Percentiles rank a stretch among this genome's conserved stretches.
Conservation (phyloP, 2,797 vertebrate species). For the Eidolon dupreanum region DNA sequence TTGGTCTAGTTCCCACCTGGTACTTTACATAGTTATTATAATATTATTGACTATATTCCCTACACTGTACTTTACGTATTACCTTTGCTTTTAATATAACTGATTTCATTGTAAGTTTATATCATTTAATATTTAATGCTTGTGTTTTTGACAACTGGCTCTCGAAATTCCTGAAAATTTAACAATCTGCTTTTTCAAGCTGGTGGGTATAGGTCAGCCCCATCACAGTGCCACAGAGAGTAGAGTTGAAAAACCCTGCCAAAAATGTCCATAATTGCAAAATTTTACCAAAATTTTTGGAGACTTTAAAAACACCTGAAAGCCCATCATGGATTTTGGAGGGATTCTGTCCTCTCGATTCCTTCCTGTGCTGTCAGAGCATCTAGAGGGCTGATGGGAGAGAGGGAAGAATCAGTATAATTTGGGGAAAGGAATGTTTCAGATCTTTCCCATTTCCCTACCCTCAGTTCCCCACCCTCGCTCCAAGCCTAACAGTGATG, state of each 20-base stretch:
- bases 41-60: too few species aligned
- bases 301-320: not conserved
- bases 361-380: not conserved
- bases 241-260: not conserved
- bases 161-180: not conserved
- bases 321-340: not conserved
- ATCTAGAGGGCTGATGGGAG: not conserved
- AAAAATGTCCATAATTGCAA: not conserved
- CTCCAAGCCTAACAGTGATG: not conserved
- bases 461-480: accelerated
- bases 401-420: not conserved
- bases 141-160: not conserved
- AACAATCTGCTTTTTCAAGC: not conserved
- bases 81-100: not conserved
- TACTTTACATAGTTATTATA: too few species aligned
- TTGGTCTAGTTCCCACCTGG: too few species aligned
- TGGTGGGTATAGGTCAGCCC: not conserved
- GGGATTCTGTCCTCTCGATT: not conserved
- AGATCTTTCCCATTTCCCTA: not conserved
- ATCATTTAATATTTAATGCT: not conserved
- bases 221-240: accelerated
- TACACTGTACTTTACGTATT: too few species aligned
- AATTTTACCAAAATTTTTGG: not conserved
- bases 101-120: not conserved
- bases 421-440: not conserved